Conservation (phyloP, 2,113 vertebrate species). For the Propithecus coquereli region DNA sequence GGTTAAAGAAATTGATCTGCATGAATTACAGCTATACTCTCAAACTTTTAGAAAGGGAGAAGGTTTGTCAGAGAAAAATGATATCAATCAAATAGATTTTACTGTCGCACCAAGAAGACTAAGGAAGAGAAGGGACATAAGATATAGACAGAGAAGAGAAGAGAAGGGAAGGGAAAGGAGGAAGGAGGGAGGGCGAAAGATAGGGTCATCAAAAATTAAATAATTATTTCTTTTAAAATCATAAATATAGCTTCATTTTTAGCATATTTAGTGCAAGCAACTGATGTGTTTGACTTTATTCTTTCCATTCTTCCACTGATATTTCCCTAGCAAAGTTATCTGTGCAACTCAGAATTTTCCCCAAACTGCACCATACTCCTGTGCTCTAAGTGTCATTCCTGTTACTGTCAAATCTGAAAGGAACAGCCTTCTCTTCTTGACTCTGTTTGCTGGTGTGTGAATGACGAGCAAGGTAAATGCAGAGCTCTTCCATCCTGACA, state of each 20-base stretch:
- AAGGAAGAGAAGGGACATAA: background rate
- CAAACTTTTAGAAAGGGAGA: background rate
- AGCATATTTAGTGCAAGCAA: background rate
- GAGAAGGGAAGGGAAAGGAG: background rate
- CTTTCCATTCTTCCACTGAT: background rate
- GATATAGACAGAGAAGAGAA: background rate
- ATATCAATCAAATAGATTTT: background rate
- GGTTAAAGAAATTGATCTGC: background rate
- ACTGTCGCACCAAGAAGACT: background rate
- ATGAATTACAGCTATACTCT: background rate
- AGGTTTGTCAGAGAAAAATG: background rate
- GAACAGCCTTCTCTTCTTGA: background rate
- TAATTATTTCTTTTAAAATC: background rate
- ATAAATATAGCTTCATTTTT: background rate
- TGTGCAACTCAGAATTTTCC: background rate
- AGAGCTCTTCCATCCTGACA: background rate
- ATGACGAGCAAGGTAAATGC: background rate
- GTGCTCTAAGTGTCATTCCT: background rate
- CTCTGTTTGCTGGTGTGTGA: background rate
- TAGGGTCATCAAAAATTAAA: background rate
- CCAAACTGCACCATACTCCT: background rate
- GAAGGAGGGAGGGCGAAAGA: background rate
- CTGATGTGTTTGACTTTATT: background rate
- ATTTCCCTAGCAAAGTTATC: background rate
- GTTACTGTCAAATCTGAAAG: background rate